A percentile compares a stretch with the other conserved stretches of the same genome.
These are phyloP conservation scores for Pegea sp. DNA, from an alignment of 23 tunicate genomes.

Conservation along the genomic window DNA sequence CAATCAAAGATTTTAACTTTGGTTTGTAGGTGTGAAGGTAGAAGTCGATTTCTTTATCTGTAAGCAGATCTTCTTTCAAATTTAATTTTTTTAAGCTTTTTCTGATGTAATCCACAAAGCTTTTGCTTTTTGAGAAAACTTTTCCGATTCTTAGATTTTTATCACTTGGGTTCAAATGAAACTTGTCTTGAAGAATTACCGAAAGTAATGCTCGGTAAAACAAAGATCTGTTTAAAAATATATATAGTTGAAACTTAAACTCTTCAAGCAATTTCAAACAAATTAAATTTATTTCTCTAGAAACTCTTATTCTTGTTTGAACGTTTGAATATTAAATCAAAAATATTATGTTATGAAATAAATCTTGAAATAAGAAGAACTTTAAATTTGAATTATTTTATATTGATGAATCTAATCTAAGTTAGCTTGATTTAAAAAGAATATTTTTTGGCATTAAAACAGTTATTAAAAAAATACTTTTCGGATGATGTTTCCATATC, in stretches of 20 bases:
- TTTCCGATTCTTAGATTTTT: constrained; percentile 46
- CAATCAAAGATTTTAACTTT: constrained; percentile 19
- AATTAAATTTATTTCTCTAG: neutral
- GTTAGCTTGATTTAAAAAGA: too few relatives aligned
- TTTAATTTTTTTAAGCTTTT: constrained; percentile 23
- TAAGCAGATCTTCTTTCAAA: constrained; percentile 1
- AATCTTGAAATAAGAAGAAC: too few relatives aligned
- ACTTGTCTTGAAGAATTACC: constrained; percentile 27
- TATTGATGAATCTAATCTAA: too few relatives aligned
- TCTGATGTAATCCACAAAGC: constrained; percentile 49
- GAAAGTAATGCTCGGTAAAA: constrained; percentile 53
- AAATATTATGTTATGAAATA: too few relatives aligned
- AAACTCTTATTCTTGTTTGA: neutral
- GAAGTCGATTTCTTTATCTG: constrained; percentile 13
- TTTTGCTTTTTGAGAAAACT: constrained; percentile 38
- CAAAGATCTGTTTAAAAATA: constrained; percentile 25
- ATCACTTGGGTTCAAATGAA: constrained; percentile 4
- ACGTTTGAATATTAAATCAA: neutral
- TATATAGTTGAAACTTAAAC: neutral
- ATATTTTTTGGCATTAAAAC: too few relatives aligned
- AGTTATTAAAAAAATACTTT: too few relatives aligned
- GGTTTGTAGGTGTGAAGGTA: constrained; percentile 11
- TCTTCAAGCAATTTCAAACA: neutral
- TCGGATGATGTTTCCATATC: too few relatives aligned
- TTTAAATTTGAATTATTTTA: too few relatives aligned